These are phyloP conservation scores for Platynereis dumerilii DNA, from an alignment of 2,888 invertebrate genomes.

Conservation along the genomic window DNA sequence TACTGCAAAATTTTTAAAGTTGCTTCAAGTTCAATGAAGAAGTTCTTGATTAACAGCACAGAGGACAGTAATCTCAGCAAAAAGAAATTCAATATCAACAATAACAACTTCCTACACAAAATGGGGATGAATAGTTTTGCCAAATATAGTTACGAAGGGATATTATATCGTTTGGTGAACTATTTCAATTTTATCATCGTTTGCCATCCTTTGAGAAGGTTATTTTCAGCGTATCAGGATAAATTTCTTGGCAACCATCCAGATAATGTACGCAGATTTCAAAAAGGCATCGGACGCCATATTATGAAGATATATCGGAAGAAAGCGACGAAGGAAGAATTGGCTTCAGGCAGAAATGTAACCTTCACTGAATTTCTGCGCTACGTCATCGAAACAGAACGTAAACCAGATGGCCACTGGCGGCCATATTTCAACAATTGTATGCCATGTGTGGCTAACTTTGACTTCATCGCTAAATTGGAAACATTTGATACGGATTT, in stretches of 20 bases:
- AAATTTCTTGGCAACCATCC: background rate
- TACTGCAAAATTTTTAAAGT: slow-evolving; percentile 1
- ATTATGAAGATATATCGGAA: slow-evolving; percentile 3
- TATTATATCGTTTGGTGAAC: too few species aligned
- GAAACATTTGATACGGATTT: too few species aligned
- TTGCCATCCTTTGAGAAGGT: background rate
- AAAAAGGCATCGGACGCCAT: background rate
- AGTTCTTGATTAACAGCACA: background rate
- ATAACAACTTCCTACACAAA: background rate
- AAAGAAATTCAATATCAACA: background rate
- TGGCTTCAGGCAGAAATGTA: background rate
- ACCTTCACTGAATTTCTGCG: background rate
- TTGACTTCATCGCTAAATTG: too few species aligned
- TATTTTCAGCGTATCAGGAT: slow-evolving; percentile 1
- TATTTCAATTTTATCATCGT: slow-evolving; percentile 1
- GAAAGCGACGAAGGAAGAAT: background rate
- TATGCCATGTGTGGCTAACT: too few species aligned
- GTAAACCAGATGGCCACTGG: slow-evolving; percentile 4
- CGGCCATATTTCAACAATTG: too few species aligned
- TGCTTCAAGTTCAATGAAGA: background rate
- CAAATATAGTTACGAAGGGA: background rate
- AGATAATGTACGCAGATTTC: background rate
- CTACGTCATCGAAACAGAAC: background rate
- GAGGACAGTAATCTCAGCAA: background rate
- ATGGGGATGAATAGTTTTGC: background rate